These are phyloP conservation scores for Alfaro cultratus DNA, from an alignment of 2,797 vertebrate genomes.

Conservation along the genomic window DNA sequence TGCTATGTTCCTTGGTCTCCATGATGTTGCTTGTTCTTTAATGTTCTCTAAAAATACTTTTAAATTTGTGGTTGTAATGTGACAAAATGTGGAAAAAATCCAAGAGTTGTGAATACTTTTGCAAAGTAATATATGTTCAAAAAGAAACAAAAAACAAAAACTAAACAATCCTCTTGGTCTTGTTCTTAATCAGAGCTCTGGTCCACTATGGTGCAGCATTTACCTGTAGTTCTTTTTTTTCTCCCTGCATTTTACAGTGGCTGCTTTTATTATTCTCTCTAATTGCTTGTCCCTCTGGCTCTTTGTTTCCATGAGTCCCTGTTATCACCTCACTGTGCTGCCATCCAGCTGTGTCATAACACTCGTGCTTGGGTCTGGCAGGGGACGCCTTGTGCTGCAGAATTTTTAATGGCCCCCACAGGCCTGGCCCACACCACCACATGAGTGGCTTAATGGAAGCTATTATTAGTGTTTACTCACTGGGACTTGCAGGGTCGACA, in stretches of 20 bases:
- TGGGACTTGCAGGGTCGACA: conserved; percentile 72
- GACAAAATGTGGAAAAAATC: background rate
- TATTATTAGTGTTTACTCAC: conserved; percentile 83
- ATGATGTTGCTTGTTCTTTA: background rate
- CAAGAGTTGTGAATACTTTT: background rate
- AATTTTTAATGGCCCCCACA: conserved; percentile 74
- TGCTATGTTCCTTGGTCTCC: background rate
- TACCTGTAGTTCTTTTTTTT: conserved; percentile 45
- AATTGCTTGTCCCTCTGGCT: conserved; percentile 73
- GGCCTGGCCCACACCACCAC: conserved; percentile 70
- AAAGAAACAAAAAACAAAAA: conserved; percentile 16
- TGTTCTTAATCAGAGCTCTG: conserved; percentile 56
- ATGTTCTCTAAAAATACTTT: background rate
- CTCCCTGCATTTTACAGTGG: conserved; percentile 44
- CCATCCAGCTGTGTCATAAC: conserved; percentile 58
- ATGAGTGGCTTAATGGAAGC: conserved; percentile 78
- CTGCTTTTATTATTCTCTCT: conserved; percentile 64
- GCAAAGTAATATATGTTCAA: conserved; percentile 2
- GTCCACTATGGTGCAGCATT: conserved; percentile 45
- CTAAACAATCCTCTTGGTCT: conserved; percentile 36
- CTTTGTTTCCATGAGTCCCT: conserved; percentile 62
- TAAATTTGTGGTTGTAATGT: background rate
- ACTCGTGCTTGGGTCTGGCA: conserved; percentile 52
- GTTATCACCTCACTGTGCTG: conserved; percentile 57
- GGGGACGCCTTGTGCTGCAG: conserved; percentile 58